These are phyloP conservation scores for Siniperca undulata DNA, from an alignment of 2,797 vertebrate species.

Conservation along the genomic window DNA sequence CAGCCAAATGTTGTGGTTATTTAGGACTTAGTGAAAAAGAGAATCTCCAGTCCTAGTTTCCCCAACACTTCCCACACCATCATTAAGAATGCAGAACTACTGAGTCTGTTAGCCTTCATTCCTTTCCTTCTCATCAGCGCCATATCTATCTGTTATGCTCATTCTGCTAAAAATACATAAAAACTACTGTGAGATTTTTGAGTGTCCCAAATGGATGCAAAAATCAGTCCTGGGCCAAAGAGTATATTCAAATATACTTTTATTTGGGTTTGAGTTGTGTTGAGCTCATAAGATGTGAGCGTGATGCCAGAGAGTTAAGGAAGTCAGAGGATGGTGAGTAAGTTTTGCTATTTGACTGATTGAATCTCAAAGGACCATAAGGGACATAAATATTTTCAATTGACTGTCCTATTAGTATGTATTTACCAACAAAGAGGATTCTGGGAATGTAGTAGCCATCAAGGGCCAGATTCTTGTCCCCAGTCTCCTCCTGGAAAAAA, in stretches of 20 bases:
- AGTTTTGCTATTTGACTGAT: not conserved
- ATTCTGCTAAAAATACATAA: not conserved
- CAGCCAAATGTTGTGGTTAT: not conserved
- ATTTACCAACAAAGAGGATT: slow-evolving; percentile 92
- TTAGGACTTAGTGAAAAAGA: not conserved
- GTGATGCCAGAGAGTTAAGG: not conserved
- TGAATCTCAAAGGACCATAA: not conserved
- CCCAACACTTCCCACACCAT: slow-evolving; percentile 4
- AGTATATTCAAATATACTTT: not conserved
- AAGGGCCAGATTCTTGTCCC: slow-evolving; percentile 88
- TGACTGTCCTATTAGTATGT: not conserved
- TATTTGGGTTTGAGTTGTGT: not conserved
- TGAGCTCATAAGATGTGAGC: not conserved
- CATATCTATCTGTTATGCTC: not conserved
- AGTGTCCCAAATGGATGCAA: not conserved
- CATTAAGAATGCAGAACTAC: slow-evolving; percentile 17
- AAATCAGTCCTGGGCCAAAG: not conserved
- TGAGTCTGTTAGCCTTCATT: not conserved
- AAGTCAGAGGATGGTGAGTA: not conserved
- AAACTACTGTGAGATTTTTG: not conserved
- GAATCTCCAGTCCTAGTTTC: not conserved
- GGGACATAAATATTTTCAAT: not conserved
- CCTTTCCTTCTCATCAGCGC: not conserved
- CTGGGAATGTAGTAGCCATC: slow-evolving; percentile 92
- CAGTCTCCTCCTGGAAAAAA: slow-evolving; percentile 86